phyloP scores from a whole-genome alignment of 2,113 vertebrate genomes.

The Felis catus region F.catus_Fca126_mat1.0 CM031417.1:13349501-13350000 shows the following conservation, averaged over 20 bases:
- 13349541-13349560: not conserved
- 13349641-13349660: not conserved
- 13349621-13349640: not conserved
- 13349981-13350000: not conserved
- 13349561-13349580: not conserved
- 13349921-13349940: not conserved
- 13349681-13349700: not conserved
- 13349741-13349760: accelerated
- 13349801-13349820: not conserved
- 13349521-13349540: not conserved
- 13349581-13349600: not conserved
- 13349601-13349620: accelerated
- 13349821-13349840: not conserved
- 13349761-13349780: accelerated
- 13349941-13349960: not conserved
- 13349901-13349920: not conserved
- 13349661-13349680: not conserved
- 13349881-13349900: not conserved
- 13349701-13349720: not conserved
- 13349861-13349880: not conserved
- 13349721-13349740: not conserved
- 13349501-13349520: not conserved
- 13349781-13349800: accelerated
- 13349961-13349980: accelerated
- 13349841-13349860: not conserved